Base-by-base conservation (phyloP, 2,797 vertebrate species). In the Euthynnus affinis region DNA sequence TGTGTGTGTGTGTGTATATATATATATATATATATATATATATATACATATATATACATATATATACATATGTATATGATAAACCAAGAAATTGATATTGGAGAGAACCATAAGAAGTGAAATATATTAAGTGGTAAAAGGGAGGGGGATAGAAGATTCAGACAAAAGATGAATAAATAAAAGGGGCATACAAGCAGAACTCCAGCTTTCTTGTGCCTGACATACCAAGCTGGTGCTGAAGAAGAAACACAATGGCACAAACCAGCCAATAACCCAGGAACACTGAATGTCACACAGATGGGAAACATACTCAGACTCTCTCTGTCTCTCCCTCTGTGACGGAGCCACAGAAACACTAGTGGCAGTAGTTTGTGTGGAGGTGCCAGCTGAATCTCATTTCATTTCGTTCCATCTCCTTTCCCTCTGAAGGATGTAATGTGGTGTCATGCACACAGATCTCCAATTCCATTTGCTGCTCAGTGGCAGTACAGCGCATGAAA, bases 361-460 rank as follows among this genome's bases (percentile, higher is more conserved):
- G 5, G 18, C 55, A 32, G 10, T 18, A n/a, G 69, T 80, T 64
- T 72, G 73, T 62, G 58, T 53, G 57, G 37, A 78, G 61, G 56
- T 76, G 73, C 46, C 23, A 10, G 13, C 71, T 62, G 73, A 76
- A 80, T 89, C 75, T 84, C 70, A 82, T 86, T 85, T 89, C 8
- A 74, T 88, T 88, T 74, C 25, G 34, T 81, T 70, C 62, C 63
- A 71, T 89, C 82, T 76, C 65, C 23, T 80, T 78, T 76, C 82
- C 34, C 23, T 86, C 71, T 81, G 81, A 75, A 87, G 73, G 67
- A 82, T 89, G 68, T 87, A 81, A 87, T 74, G 80, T 57, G 52
- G 56, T 81, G 80, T 82, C 78, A 80, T 44, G 71, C 82, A 67
- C 75, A 70, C 49, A 57, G 69, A 85, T 68, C 78, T 83, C 34